phyloP scores from a whole-genome alignment of 35 echinoderm and acorn worm species.

The Apostichopus parvimensis region DNA sequence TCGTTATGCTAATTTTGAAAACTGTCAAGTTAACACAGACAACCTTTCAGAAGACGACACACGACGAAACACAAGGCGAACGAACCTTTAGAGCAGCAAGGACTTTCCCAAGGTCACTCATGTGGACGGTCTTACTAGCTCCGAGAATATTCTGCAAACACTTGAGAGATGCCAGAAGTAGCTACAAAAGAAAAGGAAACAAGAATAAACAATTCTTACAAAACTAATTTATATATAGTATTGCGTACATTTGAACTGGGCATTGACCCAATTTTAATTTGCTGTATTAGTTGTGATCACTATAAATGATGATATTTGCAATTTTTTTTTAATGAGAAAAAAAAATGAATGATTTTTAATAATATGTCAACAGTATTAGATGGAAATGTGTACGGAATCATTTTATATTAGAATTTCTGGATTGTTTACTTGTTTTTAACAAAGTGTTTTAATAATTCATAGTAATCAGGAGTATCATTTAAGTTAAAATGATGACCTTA shows the following conservation, averaged over 20 bases:
- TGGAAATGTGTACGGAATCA: too few relatives aligned
- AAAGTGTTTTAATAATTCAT: too few relatives aligned
- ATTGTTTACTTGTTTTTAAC: too few relatives aligned
- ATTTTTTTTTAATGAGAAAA: too few relatives aligned
- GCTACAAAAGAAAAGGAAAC: slow-evolving; percentile 42
- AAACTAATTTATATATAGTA: neutral
- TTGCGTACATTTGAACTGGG: too few relatives aligned
- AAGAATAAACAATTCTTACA: neutral
- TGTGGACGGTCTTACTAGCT: slow-evolving; percentile 78
- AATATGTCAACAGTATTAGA: too few relatives aligned
- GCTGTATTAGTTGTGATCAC: too few relatives aligned
- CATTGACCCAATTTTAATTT: too few relatives aligned
- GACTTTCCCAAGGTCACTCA: slow-evolving; percentile 65
- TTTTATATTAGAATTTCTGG: too few relatives aligned
- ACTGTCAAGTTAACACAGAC: neutral
- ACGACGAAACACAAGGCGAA: neutral
- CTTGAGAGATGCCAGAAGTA: slow-evolving; percentile 71
- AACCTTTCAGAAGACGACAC: neutral
- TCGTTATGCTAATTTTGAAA: neutral
- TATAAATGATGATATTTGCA: neutral
- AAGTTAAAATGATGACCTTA: too few relatives aligned
- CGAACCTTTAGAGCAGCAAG: slow-evolving; percentile 87
- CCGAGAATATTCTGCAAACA: slow-evolving; percentile 82
- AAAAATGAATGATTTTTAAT: too few relatives aligned
- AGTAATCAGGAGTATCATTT: too few relatives aligned